Evolutionary conservation across 2,113 vertebrate species (phyloP).

Genomic region (Cryptomyrus ogoouensis): DNA sequence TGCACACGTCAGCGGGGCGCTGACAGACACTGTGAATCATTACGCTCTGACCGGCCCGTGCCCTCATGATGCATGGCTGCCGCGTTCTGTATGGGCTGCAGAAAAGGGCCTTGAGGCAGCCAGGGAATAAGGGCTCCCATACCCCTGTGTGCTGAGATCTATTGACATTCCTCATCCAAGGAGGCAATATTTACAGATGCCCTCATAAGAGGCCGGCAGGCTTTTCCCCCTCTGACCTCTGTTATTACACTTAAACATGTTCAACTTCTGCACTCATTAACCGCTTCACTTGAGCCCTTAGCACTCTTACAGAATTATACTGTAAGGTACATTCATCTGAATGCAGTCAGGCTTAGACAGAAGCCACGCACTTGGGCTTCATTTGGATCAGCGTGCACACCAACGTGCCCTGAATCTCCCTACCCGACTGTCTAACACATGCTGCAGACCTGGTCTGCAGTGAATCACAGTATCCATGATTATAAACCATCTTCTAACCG

Average conservation of each 20-base stretch:
- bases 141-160: background rate
- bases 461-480: background rate
- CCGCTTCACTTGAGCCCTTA: background rate
- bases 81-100: background rate
- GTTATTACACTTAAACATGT: background rate
- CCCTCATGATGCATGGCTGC: background rate
- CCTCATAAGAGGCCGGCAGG: background rate
- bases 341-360: background rate
- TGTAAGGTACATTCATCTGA: conserved; percentile 4
- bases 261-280: background rate
- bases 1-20: background rate
- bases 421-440: background rate
- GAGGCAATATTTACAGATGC: conserved; percentile 1
- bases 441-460: background rate
- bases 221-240: background rate
- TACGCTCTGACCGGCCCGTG: background rate
- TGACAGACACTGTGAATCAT: background rate
- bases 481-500: background rate
- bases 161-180: background rate
- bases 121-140: background rate
- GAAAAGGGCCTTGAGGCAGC: background rate
- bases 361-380: background rate
- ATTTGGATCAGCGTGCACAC: background rate
- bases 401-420: background rate
- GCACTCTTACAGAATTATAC: background rate